Evolutionary conservation across 35 echinoderm and acorn worm species (phyloP).

Genomic region (Hemicentrotus pulcherrimus): DNA sequence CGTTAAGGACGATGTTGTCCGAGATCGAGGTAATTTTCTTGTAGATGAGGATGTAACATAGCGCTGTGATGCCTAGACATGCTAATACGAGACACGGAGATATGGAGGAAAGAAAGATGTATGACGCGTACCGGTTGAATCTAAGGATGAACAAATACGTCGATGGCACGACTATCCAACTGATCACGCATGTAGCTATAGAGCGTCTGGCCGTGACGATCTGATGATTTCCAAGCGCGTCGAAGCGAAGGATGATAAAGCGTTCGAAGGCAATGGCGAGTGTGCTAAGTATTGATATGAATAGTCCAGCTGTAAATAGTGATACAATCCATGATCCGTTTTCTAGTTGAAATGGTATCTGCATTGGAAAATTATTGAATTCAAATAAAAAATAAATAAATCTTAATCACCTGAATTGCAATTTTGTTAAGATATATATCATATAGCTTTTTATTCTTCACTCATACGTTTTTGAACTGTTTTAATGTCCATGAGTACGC

Average conservation of each 20-base stretch:
- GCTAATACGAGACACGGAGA: background rate
- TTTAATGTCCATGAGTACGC: too few relatives aligned
- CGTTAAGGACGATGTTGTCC: background rate
- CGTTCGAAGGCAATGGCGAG: background rate
- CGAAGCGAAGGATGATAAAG: background rate
- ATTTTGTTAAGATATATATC: too few relatives aligned
- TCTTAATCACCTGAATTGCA: too few relatives aligned
- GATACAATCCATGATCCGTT: background rate
- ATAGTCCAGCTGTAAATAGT: background rate
- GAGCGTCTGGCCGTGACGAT: background rate
- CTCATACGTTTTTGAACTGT: too few relatives aligned
- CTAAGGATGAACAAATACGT: background rate
- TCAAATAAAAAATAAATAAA: too few relatives aligned
- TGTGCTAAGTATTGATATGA: background rate
- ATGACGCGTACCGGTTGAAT: background rate
- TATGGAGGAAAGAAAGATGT: background rate
- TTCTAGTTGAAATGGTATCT: background rate
- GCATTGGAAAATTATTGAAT: background rate
- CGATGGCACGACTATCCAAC: background rate
- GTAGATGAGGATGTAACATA: background rate
- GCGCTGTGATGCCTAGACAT: background rate
- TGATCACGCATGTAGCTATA: background rate
- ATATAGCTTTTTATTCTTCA: too few relatives aligned
- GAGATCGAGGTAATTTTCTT: background rate
- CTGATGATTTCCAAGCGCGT: background rate